These are phyloP conservation scores for Azorinus chamasolen DNA, from an alignment of 2,888 invertebrate genomes.

Conservation along the genomic window DNA sequence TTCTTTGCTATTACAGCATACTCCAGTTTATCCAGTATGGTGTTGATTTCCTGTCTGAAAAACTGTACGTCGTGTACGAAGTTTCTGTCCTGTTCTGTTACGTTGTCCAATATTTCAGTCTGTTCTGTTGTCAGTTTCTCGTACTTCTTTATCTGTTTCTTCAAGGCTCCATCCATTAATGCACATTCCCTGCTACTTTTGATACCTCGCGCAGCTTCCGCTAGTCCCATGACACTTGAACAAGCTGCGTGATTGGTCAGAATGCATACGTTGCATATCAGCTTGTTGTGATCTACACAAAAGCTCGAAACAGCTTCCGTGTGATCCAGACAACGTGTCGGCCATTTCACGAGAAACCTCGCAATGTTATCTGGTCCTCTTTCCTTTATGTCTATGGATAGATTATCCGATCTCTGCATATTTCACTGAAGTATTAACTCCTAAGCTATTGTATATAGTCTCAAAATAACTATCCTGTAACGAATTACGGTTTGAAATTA, in stretches of 20 bases:
- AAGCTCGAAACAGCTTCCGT: constrained; percentile 48
- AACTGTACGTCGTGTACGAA: constrained; percentile 40
- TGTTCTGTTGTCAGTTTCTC: constrained; percentile 44
- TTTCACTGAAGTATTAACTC: too few relatives aligned
- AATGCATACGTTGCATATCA: constrained; percentile 55
- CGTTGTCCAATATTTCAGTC: constrained; percentile 20
- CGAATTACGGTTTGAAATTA: too few relatives aligned
- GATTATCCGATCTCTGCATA: too few relatives aligned
- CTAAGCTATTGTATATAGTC: too few relatives aligned
- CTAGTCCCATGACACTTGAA: constrained; percentile 24
- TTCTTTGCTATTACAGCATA: constrained; percentile 53
- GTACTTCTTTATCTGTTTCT: constrained; percentile 45
- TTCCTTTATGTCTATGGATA: background rate
- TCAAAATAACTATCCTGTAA: too few relatives aligned
- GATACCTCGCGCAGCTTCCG: constrained; percentile 58
- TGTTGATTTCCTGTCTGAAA: constrained; percentile 46
- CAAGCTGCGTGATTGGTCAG: constrained; percentile 53
- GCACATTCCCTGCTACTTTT: constrained; percentile 48
- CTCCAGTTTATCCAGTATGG: constrained; percentile 54
- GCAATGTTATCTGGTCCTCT: constrained; percentile 39
- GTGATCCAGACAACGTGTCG: constrained; percentile 51
- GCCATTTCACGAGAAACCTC: constrained; percentile 47
- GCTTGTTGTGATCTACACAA: constrained; percentile 56
- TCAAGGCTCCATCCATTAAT: constrained; percentile 30
- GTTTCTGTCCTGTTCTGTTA: constrained; percentile 43